Evolutionary conservation across 2,113 vertebrate genomes (phyloP), one percentile per base, ranked within the genome.

Genomic region (Sminthopsis crassicaudata): DNA sequence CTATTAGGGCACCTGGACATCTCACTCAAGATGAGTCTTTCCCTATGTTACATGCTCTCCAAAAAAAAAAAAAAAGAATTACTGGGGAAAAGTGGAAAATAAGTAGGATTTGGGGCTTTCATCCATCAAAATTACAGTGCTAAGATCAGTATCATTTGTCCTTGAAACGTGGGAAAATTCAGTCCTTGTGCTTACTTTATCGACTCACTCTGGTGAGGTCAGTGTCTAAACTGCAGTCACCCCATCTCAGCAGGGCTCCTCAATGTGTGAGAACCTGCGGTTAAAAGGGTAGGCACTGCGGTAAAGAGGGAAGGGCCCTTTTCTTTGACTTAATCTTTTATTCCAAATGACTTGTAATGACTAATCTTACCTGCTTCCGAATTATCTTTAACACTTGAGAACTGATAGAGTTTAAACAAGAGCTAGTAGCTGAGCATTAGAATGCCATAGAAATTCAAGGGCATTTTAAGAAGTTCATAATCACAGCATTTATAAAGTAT

Each of bases 1-100:
- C 91, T 94, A 42, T 92, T 91, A 67, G 52, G n/a, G 84, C 25
- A 91, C 3, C 27, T 46, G 92, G 54, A 22, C 48, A 92, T 94
- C 90, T 84, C 91, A 50, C 8, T 90, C 93, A 50, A 48, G 36
- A 93, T 76, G 27, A 53, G 8, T 19, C 60, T 3, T 48, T 8
- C n/a, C 19, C n/a, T 4, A 1, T 84, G n/a, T 42, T 84, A 84
- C 16, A 84, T n/a, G 19, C n/a, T 84, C 67, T 67, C 30, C 7
- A 84, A 84, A 84, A n/a, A 22, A 42, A 22, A 84, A 22, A 42
- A 84, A n/a, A 14, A 36, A 67, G 1, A 12, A 42, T 42, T 42
- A 84, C 5, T 42, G 67, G 67, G 16, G 67, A 2, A 42, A 22
- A 84, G 7, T 84, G 19, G 67, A 84, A 84, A 84, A 84, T 84